Evolutionary conservation across 2,113 vertebrate species (phyloP).

Genomic region (Zapornia atra): DNA sequence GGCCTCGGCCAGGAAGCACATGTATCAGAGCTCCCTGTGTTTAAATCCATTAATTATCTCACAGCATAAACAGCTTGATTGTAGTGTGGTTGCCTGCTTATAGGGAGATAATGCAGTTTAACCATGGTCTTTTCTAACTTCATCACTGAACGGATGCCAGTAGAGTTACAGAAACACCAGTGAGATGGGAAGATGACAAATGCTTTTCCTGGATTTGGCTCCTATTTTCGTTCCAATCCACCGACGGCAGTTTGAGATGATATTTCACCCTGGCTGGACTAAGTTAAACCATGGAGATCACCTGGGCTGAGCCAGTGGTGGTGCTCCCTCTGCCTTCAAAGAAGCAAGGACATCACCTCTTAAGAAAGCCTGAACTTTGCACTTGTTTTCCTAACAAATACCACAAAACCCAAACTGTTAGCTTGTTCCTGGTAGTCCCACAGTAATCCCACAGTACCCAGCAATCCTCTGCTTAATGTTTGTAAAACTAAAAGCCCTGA

Average conservation of each 20-base stretch:
- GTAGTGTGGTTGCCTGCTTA: background rate
- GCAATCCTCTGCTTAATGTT: background rate
- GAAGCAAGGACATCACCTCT: background rate
- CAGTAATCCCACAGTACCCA: background rate
- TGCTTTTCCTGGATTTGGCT: background rate
- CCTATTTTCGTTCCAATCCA: background rate
- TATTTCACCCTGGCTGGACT: background rate
- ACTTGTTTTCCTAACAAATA: background rate
- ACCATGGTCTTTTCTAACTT: background rate
- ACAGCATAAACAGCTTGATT: constrained; percentile 30
- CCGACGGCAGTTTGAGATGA: background rate
- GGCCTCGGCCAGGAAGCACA: background rate
- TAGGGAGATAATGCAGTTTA: constrained; percentile 53
- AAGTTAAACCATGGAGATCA: background rate
- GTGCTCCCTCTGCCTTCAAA: background rate
- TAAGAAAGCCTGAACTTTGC: background rate
- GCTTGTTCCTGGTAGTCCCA: background rate
- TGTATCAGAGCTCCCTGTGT: background rate
- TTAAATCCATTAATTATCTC: constrained; percentile 52
- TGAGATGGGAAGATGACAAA: background rate
- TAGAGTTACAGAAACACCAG: background rate
- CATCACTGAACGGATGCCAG: background rate
- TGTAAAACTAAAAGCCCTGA: background rate
- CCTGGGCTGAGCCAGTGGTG: background rate
- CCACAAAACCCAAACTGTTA: background rate